phyloP scores from a whole-genome alignment of 2,888 invertebrate species.

The Hemistola chrysoprasaria region DNA sequence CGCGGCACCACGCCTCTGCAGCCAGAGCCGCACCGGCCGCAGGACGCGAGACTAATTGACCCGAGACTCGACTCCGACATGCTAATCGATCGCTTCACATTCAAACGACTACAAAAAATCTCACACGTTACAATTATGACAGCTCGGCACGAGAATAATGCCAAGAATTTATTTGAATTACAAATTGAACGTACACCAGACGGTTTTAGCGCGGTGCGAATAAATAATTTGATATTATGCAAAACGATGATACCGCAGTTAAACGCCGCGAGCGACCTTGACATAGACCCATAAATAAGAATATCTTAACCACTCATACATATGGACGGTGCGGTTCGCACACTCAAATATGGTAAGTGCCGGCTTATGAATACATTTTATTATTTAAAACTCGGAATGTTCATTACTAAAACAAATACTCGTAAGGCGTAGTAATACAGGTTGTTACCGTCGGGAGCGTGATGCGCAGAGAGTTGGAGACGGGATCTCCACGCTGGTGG shows the following conservation, averaged over 20 bases:
- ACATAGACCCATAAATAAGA: constrained; percentile 81
- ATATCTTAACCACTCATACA: constrained; percentile 81
- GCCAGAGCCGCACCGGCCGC: not conserved
- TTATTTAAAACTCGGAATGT: constrained; percentile 81
- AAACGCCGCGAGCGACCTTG: constrained; percentile 68
- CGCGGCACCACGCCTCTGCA: too few species aligned
- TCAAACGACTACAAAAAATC: constrained; percentile 58
- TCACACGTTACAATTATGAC: constrained; percentile 69
- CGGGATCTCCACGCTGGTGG: too few species aligned
- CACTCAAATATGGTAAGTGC: constrained; percentile 80
- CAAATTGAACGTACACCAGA: constrained; percentile 73
- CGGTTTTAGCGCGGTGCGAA: constrained; percentile 76
- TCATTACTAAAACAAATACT: constrained; percentile 83
- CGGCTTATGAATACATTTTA: constrained; percentile 81
- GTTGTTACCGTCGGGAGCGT: constrained; percentile 47
- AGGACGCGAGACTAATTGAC: constrained; percentile 7
- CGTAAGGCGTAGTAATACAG: constrained; percentile 78
- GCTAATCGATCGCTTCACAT: constrained; percentile 43
- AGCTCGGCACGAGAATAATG: constrained; percentile 57
- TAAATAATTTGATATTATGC: constrained; percentile 81
- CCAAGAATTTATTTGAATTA: constrained; percentile 76
- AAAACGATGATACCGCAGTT: constrained; percentile 72
- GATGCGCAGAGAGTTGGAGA: not conserved
- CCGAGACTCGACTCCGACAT: constrained; percentile 30
- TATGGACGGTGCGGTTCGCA: constrained; percentile 73